A percentile compares a stretch with the other conserved stretches of the same genome.
Evolutionary conservation across 1,140 invertebrate genomes (phyloP).

Genomic region (Pristionchus pacificus): DNA sequence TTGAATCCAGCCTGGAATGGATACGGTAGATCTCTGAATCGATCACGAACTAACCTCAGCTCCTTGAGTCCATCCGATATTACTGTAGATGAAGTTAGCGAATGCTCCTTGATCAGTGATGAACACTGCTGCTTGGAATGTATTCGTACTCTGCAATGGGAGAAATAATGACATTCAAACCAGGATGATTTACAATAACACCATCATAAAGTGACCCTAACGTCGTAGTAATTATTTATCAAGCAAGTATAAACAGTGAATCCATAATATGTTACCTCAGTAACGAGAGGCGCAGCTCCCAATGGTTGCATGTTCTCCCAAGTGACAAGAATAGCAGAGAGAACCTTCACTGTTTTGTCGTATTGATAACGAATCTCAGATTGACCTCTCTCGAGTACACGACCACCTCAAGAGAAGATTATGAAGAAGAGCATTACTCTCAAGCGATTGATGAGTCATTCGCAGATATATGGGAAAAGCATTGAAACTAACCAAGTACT

Average conservation of each 20-base stretch:
- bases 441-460: slow-evolving; percentile 3
- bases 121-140: slow-evolving; percentile 56
- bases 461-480: background rate
- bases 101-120: slow-evolving; percentile 52
- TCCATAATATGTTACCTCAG: slow-evolving; percentile 36
- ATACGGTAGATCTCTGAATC: background rate
- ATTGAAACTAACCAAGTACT: slow-evolving; percentile 30
- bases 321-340: slow-evolving; percentile 48
- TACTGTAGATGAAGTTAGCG: slow-evolving; percentile 58
- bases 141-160: slow-evolving; percentile 51
- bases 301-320: slow-evolving; percentile 56
- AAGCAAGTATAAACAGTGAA: background rate
- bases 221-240: background rate
- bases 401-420: slow-evolving; percentile 47
- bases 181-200: too few species aligned
- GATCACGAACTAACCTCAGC: slow-evolving; percentile 42
- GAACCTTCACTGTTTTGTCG: slow-evolving; percentile 49
- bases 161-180: too few species aligned
- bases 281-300: slow-evolving; percentile 31
- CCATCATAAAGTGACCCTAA: too few species aligned
- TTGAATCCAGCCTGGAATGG: slow-evolving; percentile 51
- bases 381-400: slow-evolving; percentile 53
- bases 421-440: too few species aligned
- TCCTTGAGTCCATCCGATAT: slow-evolving; percentile 57
- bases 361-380: slow-evolving; percentile 57